These are phyloP conservation scores for Drosophila prostipennis DNA, from an alignment of 2,888 invertebrate genomes.

Conservation along the genomic window DNA sequence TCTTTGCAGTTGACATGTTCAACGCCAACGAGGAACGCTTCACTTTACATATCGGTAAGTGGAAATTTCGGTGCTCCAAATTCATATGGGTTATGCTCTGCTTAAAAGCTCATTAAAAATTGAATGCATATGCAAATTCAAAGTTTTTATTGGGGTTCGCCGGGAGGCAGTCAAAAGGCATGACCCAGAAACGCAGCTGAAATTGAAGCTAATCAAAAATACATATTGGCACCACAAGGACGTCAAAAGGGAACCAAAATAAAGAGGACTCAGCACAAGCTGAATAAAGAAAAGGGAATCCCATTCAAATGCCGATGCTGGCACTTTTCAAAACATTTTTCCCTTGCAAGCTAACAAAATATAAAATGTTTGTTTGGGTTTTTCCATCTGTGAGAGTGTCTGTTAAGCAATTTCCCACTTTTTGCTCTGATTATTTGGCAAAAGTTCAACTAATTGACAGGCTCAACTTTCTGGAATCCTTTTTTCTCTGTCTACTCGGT, in stretches of 20 bases:
- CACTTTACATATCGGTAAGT: slow-evolving; percentile 69
- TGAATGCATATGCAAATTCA: slow-evolving; percentile 58
- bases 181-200: slow-evolving; percentile 22
- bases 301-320: slow-evolving; percentile 34
- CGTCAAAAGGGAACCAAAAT: neutral
- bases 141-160: slow-evolving; percentile 43
- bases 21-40: slow-evolving; percentile 42
- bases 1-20: slow-evolving; percentile 68
- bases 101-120: slow-evolving; percentile 70
- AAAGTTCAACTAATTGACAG: slow-evolving; percentile 39
- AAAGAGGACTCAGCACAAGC: neutral
- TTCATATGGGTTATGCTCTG: slow-evolving; percentile 6
- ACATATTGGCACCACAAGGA: slow-evolving; percentile 58
- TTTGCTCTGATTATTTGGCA: slow-evolving; percentile 44
- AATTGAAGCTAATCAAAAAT: slow-evolving; percentile 73
- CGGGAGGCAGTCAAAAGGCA: slow-evolving; percentile 38
- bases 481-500: slow-evolving; percentile 19
- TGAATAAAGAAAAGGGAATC: slow-evolving; percentile 25
- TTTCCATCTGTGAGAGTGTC: slow-evolving; percentile 1
- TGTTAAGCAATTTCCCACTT: slow-evolving; percentile 19
- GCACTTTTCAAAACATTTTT: slow-evolving; percentile 7
- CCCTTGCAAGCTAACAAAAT: neutral
- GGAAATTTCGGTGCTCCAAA: slow-evolving; percentile 27
- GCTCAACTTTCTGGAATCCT: slow-evolving; percentile 6
- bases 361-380: neutral